phyloP scores from a whole-genome alignment of 2,797 vertebrate species.

The Triplophysa yarkandensis region DNA sequence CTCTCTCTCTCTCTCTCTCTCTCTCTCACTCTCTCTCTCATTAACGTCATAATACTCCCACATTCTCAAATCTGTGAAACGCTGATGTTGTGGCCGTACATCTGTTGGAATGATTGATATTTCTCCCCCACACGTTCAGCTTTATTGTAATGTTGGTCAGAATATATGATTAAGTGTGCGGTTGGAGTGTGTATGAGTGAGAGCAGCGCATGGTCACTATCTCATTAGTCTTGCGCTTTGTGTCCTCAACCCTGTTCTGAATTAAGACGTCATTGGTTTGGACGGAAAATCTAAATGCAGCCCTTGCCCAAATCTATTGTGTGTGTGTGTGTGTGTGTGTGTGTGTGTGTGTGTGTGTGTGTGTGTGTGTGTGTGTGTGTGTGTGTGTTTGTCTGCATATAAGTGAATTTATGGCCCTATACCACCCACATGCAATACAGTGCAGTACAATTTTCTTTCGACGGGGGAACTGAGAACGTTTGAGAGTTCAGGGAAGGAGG shows the following conservation, averaged over 20 bases:
- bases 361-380: too few species aligned
- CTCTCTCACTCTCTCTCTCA: constrained; percentile 16
- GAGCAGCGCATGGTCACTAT: constrained; percentile 18
- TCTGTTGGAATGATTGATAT: not conserved
- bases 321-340: too few species aligned
- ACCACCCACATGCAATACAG: constrained; percentile 62
- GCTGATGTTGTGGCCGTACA: not conserved
- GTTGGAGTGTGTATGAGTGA: constrained; percentile 32
- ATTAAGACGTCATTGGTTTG: constrained; percentile 47
- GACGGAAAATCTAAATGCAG: constrained; percentile 20
- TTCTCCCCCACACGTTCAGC: not conserved
- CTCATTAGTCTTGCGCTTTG: constrained; percentile 20
- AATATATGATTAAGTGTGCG: constrained; percentile 34
- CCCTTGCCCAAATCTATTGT: constrained; percentile 39
- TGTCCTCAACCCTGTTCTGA: constrained; percentile 34
- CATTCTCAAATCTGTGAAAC: not conserved
- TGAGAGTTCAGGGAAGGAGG: constrained; percentile 3
- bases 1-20: constrained; percentile 11
- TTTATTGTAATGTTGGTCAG: constrained; percentile 3
- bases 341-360: too few species aligned
- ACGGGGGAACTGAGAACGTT: not conserved
- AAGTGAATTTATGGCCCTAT: constrained; percentile 26
- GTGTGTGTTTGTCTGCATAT: constrained; percentile 31
- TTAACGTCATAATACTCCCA: constrained; percentile 44
- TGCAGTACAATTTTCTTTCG: constrained; percentile 18